A percentile compares a stretch with the other conserved stretches of the same genome.
phyloP scores from a whole-genome alignment of 2,113 vertebrate genomes.

The Tapirus terrestris region DNA sequence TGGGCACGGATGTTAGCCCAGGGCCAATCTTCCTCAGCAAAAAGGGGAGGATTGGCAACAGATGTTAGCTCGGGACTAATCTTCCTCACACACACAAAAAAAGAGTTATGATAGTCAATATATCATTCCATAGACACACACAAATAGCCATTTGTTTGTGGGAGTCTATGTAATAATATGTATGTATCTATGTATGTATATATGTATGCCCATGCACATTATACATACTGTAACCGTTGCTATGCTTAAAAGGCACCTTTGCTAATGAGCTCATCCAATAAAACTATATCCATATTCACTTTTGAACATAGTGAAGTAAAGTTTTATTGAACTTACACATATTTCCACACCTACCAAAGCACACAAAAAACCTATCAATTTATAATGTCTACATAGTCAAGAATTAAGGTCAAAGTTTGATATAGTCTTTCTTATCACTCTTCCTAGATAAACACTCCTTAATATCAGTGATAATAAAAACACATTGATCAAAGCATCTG shows the following conservation, averaged over 20 bases:
- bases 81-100: not conserved
- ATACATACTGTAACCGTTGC: not conserved
- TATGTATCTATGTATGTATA: not conserved
- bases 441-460: not conserved
- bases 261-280: slow-evolving; percentile 3
- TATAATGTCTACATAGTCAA: not conserved
- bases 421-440: not conserved
- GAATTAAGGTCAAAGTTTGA: not conserved
- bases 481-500: not conserved
- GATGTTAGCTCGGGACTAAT: no score
- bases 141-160: not conserved
- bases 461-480: slow-evolving; percentile 5
- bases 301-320: not conserved
- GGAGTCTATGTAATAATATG: not conserved
- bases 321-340: not conserved
- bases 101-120: not conserved
- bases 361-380: not conserved
- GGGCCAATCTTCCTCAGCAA: no score
- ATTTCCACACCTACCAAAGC: not conserved
- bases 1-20: no score
- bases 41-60: no score
- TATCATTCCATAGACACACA: not conserved
- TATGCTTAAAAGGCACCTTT: slow-evolving; percentile 4
- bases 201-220: not conserved
- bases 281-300: not conserved